These are phyloP conservation scores for Mesorhabditis spiculigera DNA, from an alignment of 2,888 invertebrate species.

Conservation along the genomic window DNA sequence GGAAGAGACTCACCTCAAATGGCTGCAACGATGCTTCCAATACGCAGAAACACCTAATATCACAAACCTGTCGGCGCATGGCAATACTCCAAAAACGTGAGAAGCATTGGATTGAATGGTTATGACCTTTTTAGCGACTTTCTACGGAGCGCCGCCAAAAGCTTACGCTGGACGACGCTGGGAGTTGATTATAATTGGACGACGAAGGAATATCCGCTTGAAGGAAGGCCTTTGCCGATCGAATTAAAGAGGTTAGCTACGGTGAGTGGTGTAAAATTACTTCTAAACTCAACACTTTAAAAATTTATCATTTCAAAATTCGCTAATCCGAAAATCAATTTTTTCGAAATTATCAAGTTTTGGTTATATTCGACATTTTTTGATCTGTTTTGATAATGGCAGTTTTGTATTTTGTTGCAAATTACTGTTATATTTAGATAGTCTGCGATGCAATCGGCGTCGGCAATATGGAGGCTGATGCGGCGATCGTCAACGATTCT, in stretches of 20 bases:
- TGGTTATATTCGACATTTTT: neutral
- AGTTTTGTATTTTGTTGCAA: neutral
- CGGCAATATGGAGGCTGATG: constrained; percentile 74
- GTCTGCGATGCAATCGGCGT: constrained; percentile 62
- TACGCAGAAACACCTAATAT: constrained; percentile 59
- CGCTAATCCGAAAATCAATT: too few relatives aligned
- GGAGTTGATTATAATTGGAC: constrained; percentile 99
- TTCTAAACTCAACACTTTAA: neutral
- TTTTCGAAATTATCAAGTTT: too few relatives aligned
- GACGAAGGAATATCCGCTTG: constrained; percentile 71
- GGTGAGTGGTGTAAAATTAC: neutral
- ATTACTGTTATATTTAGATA: constrained; percentile 58
- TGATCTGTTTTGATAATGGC: too few relatives aligned
- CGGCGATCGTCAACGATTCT: constrained; percentile 94
- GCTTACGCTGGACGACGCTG: constrained; percentile 86
- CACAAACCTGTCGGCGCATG: constrained; percentile 60
- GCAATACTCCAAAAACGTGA: constrained; percentile 23
- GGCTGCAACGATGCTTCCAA: constrained; percentile 59
- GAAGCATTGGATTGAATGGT: neutral
- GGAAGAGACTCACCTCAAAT: constrained; percentile 55
- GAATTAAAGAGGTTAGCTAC: constrained; percentile 40
- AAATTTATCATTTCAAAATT: too few relatives aligned
- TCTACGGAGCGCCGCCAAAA: constrained; percentile 53
- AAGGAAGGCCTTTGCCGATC: constrained; percentile 44
- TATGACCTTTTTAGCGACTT: constrained; percentile 20